phyloP scores from a whole-genome alignment of 2,888 invertebrate genomes.

The Fabriciana adippe region DNA sequence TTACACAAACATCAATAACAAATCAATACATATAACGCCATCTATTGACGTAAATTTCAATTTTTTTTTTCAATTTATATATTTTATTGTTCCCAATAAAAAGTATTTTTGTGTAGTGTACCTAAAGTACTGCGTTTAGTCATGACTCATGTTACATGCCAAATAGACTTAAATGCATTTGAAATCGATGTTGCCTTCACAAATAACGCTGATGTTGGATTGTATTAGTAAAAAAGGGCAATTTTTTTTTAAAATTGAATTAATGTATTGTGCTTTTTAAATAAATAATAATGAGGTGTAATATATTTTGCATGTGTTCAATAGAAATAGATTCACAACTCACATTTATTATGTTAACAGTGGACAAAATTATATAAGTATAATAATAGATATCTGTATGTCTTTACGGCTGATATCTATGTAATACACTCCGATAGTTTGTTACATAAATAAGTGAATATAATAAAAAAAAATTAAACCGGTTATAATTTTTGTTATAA shows the following conservation, averaged over 20 bases:
- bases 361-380: slow-evolving; percentile 6
- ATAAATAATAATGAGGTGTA: neutral
- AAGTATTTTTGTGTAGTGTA: neutral
- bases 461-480: too few relatives aligned
- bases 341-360: neutral
- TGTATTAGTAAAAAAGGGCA: slow-evolving; percentile 3
- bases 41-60: too few relatives aligned
- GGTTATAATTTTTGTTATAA: too few relatives aligned
- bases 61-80: too few relatives aligned
- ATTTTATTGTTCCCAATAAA: too few relatives aligned
- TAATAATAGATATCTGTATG: neutral
- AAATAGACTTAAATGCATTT: slow-evolving; percentile 2
- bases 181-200: slow-evolving; percentile 18
- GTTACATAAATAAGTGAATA: too few relatives aligned
- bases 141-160: slow-evolving; percentile 2
- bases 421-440: too few relatives aligned
- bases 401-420: neutral
- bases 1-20: too few relatives aligned
- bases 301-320: slow-evolving; percentile 16
- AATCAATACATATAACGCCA: too few relatives aligned
- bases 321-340: slow-evolving; percentile 7
- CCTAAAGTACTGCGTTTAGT: slow-evolving; percentile 7
- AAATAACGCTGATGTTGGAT: slow-evolving; percentile 8
- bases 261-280: slow-evolving; percentile 4
- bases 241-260: neutral